Base-by-base conservation (phyloP, 2,797 vertebrate genomes). In the Eremophila alpestris region DNA sequence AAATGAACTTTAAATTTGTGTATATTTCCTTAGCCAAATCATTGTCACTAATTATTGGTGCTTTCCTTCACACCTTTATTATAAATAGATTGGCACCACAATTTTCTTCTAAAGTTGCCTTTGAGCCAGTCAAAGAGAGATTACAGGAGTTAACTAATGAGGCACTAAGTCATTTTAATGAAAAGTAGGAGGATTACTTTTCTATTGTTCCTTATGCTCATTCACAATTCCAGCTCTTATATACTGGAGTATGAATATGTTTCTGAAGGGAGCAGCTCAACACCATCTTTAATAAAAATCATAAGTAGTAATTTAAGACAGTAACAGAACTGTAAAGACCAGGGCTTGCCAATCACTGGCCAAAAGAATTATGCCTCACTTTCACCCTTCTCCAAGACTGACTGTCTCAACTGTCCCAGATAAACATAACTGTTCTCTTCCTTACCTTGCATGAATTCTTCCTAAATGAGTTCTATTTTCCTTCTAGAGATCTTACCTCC, bases 401-500 rank as follows among this genome's bases (percentile, higher is more conserved):
- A 38, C 7, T 17, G 9, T 62, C 38, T 59, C 0, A 0, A 38
- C 5, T 68, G 16, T n/a, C 45, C 38, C 48, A 81, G 26, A 70
- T 13, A 82, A 87, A 56, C 3, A 4, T 8, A 85, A 54, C 2
- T 46, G 69, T n/a, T 76, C 48, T 41, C 9, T 62, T 84, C n/a
- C 23, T 32, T 34, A 45, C 11, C 41, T 64, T 34, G 30, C 38
- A n/a, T 11, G 24, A 54, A 45, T 58, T 80, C 38, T 75, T 83
- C 17, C 56, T 23, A 65, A 62, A 55, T 41, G 24, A 81, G 49
- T 32, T 8, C 10, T 18, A 32, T 81, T 67, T 73, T 77, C 76
- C 45, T 52, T 26, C 55, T 36, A 82, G 26, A 80, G 51, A 36
- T 38, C 96, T 86, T 92, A 99, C 99, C 99, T 98, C 99, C 98